Conservation (phyloP, 2,888 invertebrate genomes). For the Hanleya hanleyi region DNA sequence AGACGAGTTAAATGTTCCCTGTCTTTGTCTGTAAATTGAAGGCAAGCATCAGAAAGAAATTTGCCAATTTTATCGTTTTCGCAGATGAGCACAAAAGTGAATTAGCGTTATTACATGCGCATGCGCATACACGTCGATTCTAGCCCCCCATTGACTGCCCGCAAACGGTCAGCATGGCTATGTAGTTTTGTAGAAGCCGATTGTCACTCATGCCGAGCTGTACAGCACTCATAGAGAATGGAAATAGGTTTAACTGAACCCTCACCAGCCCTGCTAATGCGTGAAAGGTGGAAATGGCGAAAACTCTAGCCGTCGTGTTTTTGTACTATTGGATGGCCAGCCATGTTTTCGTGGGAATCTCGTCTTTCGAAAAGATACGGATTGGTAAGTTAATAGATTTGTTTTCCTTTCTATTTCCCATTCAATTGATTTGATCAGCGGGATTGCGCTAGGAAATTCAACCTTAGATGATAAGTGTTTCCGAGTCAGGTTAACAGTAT, state of each 20-base stretch:
- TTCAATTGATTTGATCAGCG: no score
- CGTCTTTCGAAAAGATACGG: background rate
- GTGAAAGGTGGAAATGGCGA: conserved; percentile 5
- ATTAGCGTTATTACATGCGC: background rate
- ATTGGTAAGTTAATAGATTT: background rate
- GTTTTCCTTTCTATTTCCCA: no score
- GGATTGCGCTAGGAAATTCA: no score
- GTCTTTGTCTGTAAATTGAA: background rate
- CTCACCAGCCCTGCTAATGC: background rate
- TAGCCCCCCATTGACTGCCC: conserved; percentile 5
- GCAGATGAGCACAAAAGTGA: background rate
- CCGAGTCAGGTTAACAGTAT: no score
- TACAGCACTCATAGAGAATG: background rate
- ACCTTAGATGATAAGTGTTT: no score
- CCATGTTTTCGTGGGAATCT: conserved; percentile 1
- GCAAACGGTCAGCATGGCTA: conserved; percentile 5
- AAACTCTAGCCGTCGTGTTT: background rate
- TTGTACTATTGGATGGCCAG: conserved; percentile 2
- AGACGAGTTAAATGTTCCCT: background rate
- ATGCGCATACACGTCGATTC: background rate
- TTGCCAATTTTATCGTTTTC: background rate
- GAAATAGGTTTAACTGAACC: background rate
- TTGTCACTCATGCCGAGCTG: background rate
- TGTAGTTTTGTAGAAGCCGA: background rate
- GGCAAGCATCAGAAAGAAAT: background rate